These are phyloP conservation scores for Pangasius mekongensis DNA, from an alignment of 2,797 vertebrate species.

Conservation along the genomic window DNA sequence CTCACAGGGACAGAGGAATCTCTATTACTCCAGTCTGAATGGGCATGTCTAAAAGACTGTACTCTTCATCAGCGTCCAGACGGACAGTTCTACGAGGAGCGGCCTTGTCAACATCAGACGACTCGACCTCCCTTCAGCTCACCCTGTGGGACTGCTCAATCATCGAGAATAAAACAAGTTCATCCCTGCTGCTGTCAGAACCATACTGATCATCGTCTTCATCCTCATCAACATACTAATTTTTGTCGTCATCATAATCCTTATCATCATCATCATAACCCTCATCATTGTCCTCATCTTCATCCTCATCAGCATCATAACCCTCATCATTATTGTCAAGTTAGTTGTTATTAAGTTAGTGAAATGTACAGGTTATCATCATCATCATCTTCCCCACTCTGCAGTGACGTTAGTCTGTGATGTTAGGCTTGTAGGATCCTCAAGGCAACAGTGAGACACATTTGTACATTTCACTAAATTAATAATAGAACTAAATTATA, in stretches of 20 bases:
- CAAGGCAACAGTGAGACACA: too few relatives aligned
- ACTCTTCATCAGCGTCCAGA: too few relatives aligned
- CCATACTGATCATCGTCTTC: not conserved
- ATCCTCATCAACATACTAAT: too few relatives aligned
- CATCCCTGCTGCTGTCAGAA: not conserved
- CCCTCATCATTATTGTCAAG: not conserved
- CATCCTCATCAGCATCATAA: not conserved
- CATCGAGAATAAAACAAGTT: not conserved
- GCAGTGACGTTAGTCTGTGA: not conserved
- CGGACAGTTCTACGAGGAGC: too few relatives aligned
- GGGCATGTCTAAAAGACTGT: too few relatives aligned
- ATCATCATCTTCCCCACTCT: not conserved
- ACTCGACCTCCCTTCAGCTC: not conserved
- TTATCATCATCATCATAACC: not conserved
- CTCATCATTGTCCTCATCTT: too few relatives aligned
- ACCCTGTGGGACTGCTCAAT: not conserved
- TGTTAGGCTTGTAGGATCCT: too few relatives aligned
- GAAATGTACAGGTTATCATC: not conserved
- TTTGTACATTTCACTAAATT: not conserved
- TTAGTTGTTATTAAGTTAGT: too few relatives aligned
- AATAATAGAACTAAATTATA: not conserved
- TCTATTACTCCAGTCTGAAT: too few relatives aligned
- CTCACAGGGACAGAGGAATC: too few relatives aligned
- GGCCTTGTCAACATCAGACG: not conserved
- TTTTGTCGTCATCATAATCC: too few relatives aligned